Evolutionary conservation across 2,113 vertebrate species (phyloP), one percentile per base, ranked within the genome.

Genomic region (Meriones unguiculatus): DNA sequence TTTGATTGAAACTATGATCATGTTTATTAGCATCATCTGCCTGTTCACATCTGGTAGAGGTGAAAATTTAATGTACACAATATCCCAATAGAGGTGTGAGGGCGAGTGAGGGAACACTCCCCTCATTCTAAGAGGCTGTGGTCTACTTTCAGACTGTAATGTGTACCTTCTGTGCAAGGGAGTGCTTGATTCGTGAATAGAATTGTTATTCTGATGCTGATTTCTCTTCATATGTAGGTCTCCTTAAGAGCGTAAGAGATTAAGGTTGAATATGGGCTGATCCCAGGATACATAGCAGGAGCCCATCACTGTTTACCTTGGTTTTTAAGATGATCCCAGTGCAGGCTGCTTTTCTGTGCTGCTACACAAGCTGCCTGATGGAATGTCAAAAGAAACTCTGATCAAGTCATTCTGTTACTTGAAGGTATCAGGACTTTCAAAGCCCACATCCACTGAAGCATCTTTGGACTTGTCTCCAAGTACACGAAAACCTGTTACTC

Each of bases 241-340:
- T 76, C 70, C 67, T 91, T 77, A 94, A 91, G 93, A 28, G 28
- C 69, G 7, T 85, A 76, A 92, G 78, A 75, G 80, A 89, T 92
- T 89, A 92, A 89, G 57, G 15, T 69, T 81, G 46, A 91, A 64
- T 72, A 35, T 86, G 54, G 76, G 52, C 54, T 91, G 54, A 95
- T 97, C 46, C 77, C 85, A 67, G 77, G 57, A 50, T 87, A 81
- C 52, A 62, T 69, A 91, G 25, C 9, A 76, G 82, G 32, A 91
- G 75, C 78, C 77, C n/a, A 65, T 46, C 76, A 62, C 84, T 94
- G 25, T 97, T 92, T 95, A 64, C 88, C 67, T 97, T 96, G 35
- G 54, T 82, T 87, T 95, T 95, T 57, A 86, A 95, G 96, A 12
- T 78, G 76, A 90, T 95, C 35, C 22, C n/a, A 25, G 41, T 57